phyloP scores from a whole-genome alignment of 2,113 vertebrate species.

The Ophthalmolycus amberensis region DNA sequence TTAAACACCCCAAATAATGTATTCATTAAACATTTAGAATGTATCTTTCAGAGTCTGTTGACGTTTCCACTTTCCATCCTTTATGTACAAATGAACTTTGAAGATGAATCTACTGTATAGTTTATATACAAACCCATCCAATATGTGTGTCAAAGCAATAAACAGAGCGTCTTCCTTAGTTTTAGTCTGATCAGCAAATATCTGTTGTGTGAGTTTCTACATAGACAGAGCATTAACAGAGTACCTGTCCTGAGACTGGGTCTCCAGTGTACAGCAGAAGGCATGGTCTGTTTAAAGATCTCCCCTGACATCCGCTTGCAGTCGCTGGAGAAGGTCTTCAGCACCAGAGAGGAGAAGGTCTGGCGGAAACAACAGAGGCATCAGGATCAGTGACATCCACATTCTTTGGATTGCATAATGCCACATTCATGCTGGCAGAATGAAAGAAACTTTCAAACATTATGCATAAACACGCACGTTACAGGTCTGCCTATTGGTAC shows the following conservation, averaged over 20 bases:
- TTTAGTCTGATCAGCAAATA: background rate
- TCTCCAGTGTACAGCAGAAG: slow-evolving; percentile 85
- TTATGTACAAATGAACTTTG: background rate
- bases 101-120: background rate
- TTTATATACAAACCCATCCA: background rate
- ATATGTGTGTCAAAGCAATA: background rate
- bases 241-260: slow-evolving; percentile 75
- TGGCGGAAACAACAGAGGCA: slow-evolving; percentile 32
- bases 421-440: background rate
- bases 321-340: slow-evolving; percentile 80
- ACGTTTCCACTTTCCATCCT: background rate
- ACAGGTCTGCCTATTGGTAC: no score
- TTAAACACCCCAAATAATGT: background rate
- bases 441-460: background rate
- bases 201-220: background rate
- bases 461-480: background rate
- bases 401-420: background rate
- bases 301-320: slow-evolving; percentile 85
- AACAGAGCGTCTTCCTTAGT: background rate
- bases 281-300: slow-evolving; percentile 88
- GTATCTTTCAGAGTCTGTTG: background rate
- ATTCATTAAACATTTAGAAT: background rate
- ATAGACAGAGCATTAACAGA: background rate
- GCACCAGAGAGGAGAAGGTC: slow-evolving; percentile 74
- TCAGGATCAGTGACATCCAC: background rate